These are phyloP conservation scores for Lapara coniferarum DNA, from an alignment of 2,888 invertebrate species.

Conservation along the genomic window DNA sequence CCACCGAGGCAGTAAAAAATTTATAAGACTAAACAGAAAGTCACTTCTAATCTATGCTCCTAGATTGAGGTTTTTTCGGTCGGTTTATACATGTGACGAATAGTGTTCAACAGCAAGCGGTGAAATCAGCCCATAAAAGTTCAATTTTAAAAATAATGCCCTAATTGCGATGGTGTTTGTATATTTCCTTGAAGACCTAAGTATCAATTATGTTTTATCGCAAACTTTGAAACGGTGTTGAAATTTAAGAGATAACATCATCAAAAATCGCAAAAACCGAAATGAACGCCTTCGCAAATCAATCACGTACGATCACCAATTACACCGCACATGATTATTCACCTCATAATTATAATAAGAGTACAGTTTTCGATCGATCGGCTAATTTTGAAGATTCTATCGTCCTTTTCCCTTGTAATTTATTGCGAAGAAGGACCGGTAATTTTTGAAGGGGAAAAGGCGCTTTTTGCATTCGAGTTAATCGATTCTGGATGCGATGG, in stretches of 20 bases:
- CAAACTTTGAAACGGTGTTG: constrained; percentile 1
- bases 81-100: no score
- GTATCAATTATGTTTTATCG: constrained; percentile 8
- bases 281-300: not conserved
- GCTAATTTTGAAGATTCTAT: constrained; percentile 47
- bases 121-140: no score
- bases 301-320: constrained; percentile 23
- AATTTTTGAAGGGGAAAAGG: constrained; percentile 47
- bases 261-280: not conserved
- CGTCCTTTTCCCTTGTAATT: constrained; percentile 46
- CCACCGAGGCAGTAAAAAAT: no score
- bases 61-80: no score
- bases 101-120: no score
- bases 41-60: no score
- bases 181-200: not conserved
- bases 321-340: constrained; percentile 14
- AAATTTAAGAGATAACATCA: constrained; percentile 13
- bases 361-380: constrained; percentile 24
- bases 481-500: constrained; percentile 60
- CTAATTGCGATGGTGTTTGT: no score
- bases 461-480: constrained; percentile 53
- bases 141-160: not conserved
- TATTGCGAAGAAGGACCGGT: constrained; percentile 42
- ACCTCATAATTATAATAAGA: constrained; percentile 19
- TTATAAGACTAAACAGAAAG: no score